Evolutionary conservation across 2,797 vertebrate genomes (phyloP).

Genomic region (Orientallactaga sibirica): DNA sequence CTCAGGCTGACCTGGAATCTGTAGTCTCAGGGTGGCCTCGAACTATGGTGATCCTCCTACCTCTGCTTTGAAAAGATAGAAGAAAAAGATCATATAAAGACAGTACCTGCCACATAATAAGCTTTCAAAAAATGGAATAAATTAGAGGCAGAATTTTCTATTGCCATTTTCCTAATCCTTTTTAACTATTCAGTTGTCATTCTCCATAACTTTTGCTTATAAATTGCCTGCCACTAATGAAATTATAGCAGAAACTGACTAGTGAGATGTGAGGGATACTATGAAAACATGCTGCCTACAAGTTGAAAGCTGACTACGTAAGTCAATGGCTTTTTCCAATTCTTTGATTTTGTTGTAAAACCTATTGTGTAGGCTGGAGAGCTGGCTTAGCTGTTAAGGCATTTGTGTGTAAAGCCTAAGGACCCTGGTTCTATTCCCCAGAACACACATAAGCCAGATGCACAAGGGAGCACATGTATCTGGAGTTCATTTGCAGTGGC

Average conservation of each 20-base stretch:
- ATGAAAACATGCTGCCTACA: constrained; percentile 8
- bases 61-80: too few relatives aligned
- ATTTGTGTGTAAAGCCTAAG: too few relatives aligned
- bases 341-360: constrained; percentile 52
- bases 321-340: neutral
- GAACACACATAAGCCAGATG: too few relatives aligned
- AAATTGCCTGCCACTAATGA: constrained; percentile 26
- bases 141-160: constrained; percentile 46
- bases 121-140: constrained; percentile 48
- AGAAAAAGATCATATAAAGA: neutral
- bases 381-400: too few relatives aligned
- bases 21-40: too few relatives aligned
- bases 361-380: too few relatives aligned
- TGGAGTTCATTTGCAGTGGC: too few relatives aligned
- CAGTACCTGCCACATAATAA: constrained; percentile 21
- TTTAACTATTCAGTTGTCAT: constrained; percentile 27
- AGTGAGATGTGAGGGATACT: neutral
- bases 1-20: too few relatives aligned
- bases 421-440: too few relatives aligned
- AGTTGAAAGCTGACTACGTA: constrained; percentile 36
- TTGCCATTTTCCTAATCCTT: constrained; percentile 18
- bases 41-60: too few relatives aligned
- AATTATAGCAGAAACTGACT: constrained; percentile 18
- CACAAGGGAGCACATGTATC: too few relatives aligned
- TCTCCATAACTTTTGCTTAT: constrained; percentile 35